These are phyloP conservation scores for Spisula solida DNA, from an alignment of 2,888 invertebrate species.

Conservation along the genomic window DNA sequence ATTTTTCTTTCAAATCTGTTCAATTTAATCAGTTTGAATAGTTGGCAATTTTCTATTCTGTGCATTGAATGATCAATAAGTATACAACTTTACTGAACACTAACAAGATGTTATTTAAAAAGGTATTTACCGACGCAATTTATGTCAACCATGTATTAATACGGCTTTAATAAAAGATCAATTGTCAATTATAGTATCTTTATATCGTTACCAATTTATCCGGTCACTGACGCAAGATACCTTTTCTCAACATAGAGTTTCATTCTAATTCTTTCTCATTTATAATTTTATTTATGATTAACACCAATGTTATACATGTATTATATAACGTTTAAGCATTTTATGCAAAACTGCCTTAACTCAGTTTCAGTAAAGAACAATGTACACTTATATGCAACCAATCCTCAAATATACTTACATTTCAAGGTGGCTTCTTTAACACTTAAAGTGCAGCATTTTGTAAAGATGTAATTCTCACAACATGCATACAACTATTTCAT, in stretches of 20 bases:
- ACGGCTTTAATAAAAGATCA: conserved; percentile 7
- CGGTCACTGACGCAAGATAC: background rate
- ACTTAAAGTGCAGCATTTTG: too few species aligned
- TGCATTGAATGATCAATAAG: background rate
- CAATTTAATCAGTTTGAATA: conserved; percentile 34
- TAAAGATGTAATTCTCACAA: too few species aligned
- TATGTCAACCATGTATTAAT: background rate
- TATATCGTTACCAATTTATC: background rate
- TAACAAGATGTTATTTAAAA: conserved; percentile 9
- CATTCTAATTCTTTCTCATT: too few species aligned
- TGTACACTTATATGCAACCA: too few species aligned
- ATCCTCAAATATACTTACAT: too few species aligned
- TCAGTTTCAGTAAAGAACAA: too few species aligned
- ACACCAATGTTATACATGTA: too few species aligned
- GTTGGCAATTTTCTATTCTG: conserved; percentile 25
- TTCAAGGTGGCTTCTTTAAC: too few species aligned
- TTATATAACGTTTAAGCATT: too few species aligned
- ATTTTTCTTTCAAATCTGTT: conserved; percentile 37
- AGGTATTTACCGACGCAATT: conserved; percentile 2
- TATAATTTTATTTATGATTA: too few species aligned
- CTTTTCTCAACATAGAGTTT: background rate
- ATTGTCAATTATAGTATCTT: background rate
- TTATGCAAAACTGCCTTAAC: too few species aligned
- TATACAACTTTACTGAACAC: background rate
- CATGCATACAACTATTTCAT: too few species aligned